phyloP scores from a whole-genome alignment of 2,797 vertebrate genomes.

The Huso huso region DNA sequence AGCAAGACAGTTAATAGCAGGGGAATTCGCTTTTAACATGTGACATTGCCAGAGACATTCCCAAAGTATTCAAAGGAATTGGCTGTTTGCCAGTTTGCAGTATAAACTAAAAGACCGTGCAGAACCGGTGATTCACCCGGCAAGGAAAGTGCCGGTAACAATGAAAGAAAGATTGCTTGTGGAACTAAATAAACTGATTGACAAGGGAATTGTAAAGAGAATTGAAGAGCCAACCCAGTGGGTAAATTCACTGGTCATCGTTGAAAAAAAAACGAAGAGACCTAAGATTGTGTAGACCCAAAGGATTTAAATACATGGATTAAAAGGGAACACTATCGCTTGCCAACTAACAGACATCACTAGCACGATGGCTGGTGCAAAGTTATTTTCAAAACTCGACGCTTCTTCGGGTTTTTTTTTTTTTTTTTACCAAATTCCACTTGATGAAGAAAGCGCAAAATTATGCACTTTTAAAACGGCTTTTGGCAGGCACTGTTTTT shows the following conservation, averaged over 20 bases:
- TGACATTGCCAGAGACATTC: too few species aligned
- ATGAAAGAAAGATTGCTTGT: conserved; percentile 14
- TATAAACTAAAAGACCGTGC: conserved; percentile 7
- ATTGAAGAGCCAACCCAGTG: neutral
- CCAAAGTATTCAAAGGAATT: too few species aligned
- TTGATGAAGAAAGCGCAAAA: neutral
- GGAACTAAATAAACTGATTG: conserved; percentile 4
- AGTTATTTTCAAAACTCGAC: neutral
- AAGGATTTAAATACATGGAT: neutral
- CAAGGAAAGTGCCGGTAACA: conserved; percentile 16
- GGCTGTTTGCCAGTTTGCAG: too few species aligned
- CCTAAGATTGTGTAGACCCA: neutral
- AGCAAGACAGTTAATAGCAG: too few species aligned
- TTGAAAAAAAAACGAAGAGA: conserved; percentile 11
- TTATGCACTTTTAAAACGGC: neutral
- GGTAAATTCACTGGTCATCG: conserved; percentile 11
- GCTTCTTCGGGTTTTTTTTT: neutral
- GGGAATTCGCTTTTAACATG: too few species aligned
- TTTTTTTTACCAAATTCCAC: neutral
- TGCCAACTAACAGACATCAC: neutral
- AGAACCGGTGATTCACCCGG: conserved; percentile 10
- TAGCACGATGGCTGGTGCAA: too few species aligned
- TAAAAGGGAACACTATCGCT: neutral
- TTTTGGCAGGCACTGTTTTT: neutral
- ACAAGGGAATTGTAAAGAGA: conserved; percentile 5